These are phyloP conservation scores for Acholoe squamosa DNA, from an alignment of 2,888 invertebrate species.

Conservation along the genomic window DNA sequence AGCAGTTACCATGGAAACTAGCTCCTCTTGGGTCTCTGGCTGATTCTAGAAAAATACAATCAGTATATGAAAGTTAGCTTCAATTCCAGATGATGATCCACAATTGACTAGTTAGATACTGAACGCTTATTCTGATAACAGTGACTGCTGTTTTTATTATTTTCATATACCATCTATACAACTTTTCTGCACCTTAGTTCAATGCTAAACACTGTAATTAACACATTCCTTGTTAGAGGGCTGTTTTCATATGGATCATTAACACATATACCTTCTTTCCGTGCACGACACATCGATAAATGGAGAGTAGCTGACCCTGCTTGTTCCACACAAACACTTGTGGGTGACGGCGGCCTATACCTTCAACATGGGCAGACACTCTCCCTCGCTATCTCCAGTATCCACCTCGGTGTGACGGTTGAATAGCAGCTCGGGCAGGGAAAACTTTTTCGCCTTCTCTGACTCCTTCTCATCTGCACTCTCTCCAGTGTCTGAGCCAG, in stretches of 20 bases:
- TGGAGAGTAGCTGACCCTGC: slow-evolving; percentile 88
- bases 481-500: slow-evolving; percentile 85
- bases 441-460: background rate
- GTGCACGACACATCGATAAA: slow-evolving; percentile 89
- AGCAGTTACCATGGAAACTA: slow-evolving; percentile 81
- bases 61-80: background rate
- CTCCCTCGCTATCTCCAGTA: slow-evolving; percentile 78
- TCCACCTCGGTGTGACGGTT: slow-evolving; percentile 69
- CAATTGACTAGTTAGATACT: background rate
- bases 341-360: slow-evolving; percentile 83
- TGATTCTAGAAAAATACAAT: slow-evolving; percentile 78
- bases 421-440: background rate
- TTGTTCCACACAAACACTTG: slow-evolving; percentile 90
- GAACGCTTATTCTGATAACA: background rate
- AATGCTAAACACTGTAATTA: no score
- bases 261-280: slow-evolving; percentile 85
- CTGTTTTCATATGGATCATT: background rate
- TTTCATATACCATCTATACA: no score
- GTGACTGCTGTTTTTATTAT: no score
- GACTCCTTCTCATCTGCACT: slow-evolving; percentile 49
- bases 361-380: slow-evolving; percentile 67
- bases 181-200: no score
- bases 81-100: background rate
- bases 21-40: slow-evolving; percentile 78
- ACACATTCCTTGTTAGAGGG: background rate